Conservation (phyloP, 2,888 invertebrate species). For the Phaonia tiefii region DNA sequence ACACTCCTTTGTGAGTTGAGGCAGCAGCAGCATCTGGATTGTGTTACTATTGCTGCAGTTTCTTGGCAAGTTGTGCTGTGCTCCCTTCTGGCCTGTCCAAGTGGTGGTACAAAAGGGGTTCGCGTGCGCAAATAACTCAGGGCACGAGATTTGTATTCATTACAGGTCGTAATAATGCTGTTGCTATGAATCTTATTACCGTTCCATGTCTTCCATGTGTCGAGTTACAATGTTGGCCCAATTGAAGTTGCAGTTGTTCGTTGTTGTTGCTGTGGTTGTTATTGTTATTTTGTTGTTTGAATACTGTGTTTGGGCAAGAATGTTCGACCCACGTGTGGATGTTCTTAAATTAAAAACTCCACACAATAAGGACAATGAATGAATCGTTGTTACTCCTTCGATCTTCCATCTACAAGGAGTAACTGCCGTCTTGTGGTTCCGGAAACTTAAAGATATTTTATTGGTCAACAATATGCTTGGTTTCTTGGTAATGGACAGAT, state of each 20-base stretch:
- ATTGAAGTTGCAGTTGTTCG: too few relatives aligned
- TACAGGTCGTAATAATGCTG: conserved; percentile 57
- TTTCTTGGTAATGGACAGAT: too few relatives aligned
- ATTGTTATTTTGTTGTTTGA: conserved; percentile 13
- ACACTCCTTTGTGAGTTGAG: neutral
- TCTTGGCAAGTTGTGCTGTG: too few relatives aligned
- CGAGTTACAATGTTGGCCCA: conserved; percentile 36
- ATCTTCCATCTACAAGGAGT: neutral
- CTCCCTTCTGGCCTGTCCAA: too few relatives aligned
- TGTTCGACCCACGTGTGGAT: neutral
- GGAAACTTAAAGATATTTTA: too few relatives aligned
- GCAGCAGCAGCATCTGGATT: neutral
- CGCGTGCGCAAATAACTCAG: conserved; percentile 69
- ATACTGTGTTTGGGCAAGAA: conserved; percentile 1
- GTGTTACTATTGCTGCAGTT: neutral
- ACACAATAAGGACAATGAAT: neutral
- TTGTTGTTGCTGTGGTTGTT: neutral
- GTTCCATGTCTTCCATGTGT: conserved; percentile 52
- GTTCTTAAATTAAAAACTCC: neutral
- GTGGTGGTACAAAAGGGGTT: too few relatives aligned
- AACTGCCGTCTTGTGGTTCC: too few relatives aligned
- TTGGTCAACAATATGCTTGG: too few relatives aligned
- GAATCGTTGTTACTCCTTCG: neutral
- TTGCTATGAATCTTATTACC: conserved; percentile 54
- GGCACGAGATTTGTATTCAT: conserved; percentile 70